These are phyloP conservation scores for Brachionichthys hirsutus DNA, from an alignment of 2,113 vertebrate species.

Conservation along the genomic window DNA sequence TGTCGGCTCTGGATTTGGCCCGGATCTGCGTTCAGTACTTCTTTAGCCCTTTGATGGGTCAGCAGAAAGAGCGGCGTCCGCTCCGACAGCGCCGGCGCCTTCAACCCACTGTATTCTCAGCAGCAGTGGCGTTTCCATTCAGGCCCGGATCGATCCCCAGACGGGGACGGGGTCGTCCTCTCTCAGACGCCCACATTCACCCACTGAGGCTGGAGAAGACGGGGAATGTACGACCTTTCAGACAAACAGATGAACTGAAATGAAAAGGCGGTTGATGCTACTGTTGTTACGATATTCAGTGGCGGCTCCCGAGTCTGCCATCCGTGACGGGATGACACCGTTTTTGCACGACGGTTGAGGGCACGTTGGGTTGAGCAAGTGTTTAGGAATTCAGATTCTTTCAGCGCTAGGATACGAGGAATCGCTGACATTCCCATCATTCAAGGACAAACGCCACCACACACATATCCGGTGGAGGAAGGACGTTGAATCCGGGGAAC, in stretches of 20 bases:
- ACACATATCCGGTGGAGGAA: constrained; percentile 6
- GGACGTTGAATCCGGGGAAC: constrained; percentile 31
- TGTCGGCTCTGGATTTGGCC: constrained; percentile 34
- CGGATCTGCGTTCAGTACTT: constrained; percentile 48
- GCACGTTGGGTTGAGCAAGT: constrained; percentile 29
- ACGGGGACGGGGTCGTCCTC: constrained; percentile 9
- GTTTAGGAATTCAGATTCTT: too few species aligned
- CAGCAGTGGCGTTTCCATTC: constrained; percentile 37
- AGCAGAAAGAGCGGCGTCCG: constrained; percentile 7
- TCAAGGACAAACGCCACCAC: constrained; percentile 10
- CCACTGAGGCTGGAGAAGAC: constrained; percentile 19
- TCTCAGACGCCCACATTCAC: constrained; percentile 46
- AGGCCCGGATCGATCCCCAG: constrained; percentile 12
- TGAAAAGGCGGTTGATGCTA: constrained; percentile 51
- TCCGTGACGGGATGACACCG: constrained; percentile 22
- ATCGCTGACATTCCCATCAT: neutral
- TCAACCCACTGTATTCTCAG: constrained; percentile 43
- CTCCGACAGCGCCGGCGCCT: constrained; percentile 11
- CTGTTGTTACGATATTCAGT: constrained; percentile 54
- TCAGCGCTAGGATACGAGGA: too few species aligned
- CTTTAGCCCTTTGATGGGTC: constrained; percentile 67
- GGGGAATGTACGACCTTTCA: constrained; percentile 11
- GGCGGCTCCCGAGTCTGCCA: constrained; percentile 27
- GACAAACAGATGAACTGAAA: constrained; percentile 15
- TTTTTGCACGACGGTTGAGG: constrained; percentile 49